Percentiles rank a stretch among this genome's conserved stretches.
phyloP scores from a whole-genome alignment of 2,797 vertebrate species.

The Sebastolobus altivelis region DNA sequence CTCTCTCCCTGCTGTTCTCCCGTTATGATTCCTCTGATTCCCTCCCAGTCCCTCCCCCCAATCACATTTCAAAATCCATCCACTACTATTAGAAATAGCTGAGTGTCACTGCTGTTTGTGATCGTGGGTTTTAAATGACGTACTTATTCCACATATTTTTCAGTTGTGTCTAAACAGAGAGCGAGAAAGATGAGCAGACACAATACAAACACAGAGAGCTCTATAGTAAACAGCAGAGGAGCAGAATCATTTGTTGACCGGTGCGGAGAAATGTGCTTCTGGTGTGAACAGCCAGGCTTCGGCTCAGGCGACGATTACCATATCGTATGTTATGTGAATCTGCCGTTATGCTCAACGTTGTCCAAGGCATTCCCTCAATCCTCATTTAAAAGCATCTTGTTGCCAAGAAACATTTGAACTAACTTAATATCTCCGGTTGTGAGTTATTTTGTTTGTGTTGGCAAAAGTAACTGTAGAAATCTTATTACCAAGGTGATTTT shows the following conservation, averaged over 20 bases:
- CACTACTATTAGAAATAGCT: background rate
- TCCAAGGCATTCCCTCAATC: background rate
- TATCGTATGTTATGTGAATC: background rate
- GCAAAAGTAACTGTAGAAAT: background rate
- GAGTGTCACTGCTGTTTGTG: background rate
- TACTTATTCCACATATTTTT: background rate
- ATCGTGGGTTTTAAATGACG: background rate
- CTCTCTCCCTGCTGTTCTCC: too few relatives aligned
- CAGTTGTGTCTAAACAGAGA: background rate
- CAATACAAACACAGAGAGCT: too few relatives aligned
- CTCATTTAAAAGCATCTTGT: constrained; percentile 6
- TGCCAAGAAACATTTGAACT: constrained; percentile 6
- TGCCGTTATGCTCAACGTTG: background rate
- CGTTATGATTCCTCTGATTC: too few relatives aligned
- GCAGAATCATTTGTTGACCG: background rate
- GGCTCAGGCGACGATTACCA: background rate
- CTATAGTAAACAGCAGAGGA: background rate
- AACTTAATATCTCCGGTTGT: background rate
- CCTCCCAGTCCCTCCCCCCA: too few relatives aligned
- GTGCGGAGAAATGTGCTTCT: rapidly evolving
- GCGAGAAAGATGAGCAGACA: background rate
- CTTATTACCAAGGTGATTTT: constrained; percentile 14
- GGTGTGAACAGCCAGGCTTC: background rate
- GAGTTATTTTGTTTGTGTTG: background rate
- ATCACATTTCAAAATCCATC: too few relatives aligned